phyloP scores from a whole-genome alignment of 1,140 invertebrate species.

The Plodia interpunctella region DNA sequence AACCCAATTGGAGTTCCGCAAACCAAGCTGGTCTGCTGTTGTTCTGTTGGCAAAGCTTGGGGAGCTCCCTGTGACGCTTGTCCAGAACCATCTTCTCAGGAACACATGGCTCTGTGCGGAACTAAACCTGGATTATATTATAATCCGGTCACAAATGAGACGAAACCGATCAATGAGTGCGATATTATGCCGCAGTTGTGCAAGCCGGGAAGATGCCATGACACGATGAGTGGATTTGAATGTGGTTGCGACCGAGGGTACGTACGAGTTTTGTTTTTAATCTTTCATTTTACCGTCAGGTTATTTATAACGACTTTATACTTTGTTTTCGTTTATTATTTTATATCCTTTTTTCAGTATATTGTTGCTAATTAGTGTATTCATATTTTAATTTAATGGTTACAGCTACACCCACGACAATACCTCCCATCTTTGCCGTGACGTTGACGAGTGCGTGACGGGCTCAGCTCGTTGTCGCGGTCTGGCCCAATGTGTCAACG shows the following conservation, averaged over 20 bases:
- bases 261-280: slow-evolving; percentile 3
- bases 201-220: slow-evolving; percentile 89
- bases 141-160: slow-evolving; percentile 87
- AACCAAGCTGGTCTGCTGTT: slow-evolving; percentile 92
- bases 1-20: slow-evolving; percentile 86
- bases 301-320: neutral
- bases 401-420: slow-evolving; percentile 85
- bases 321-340: no score
- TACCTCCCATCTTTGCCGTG: slow-evolving; percentile 87
- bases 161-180: slow-evolving; percentile 89
- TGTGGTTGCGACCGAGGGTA: slow-evolving; percentile 83
- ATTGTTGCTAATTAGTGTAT: neutral
- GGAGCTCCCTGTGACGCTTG: slow-evolving; percentile 88
- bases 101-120: slow-evolving; percentile 81
- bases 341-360: neutral
- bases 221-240: slow-evolving; percentile 90
- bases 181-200: slow-evolving; percentile 89
- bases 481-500: slow-evolving; percentile 87
- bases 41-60: slow-evolving; percentile 92
- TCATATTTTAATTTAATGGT: neutral
- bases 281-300: no score
- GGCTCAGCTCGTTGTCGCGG: slow-evolving; percentile 83
- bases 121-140: slow-evolving; percentile 83
- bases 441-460: slow-evolving; percentile 80
- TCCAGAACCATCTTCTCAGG: slow-evolving; percentile 82